Percentiles rank a stretch among this genome's conserved stretches.
Conservation (phyloP, 2,113 vertebrate genomes). For the Pachyramphus minor region DNA sequence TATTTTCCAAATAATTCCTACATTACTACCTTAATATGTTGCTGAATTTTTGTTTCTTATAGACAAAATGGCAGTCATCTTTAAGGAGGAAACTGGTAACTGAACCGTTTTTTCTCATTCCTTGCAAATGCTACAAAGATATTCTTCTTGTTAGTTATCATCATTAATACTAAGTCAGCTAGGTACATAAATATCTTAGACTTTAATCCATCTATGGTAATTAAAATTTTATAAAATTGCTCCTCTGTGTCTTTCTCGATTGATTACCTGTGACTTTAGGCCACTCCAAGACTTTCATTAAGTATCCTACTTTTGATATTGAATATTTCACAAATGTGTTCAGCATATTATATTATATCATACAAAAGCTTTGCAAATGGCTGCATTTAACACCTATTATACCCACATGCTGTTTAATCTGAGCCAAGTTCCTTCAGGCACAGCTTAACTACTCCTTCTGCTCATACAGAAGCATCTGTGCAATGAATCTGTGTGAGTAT, state of each 20-base stretch:
- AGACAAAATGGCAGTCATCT: background rate
- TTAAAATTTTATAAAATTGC: constrained; percentile 27
- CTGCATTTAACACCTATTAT: background rate
- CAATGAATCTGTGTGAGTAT: background rate
- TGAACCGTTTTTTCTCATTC: background rate
- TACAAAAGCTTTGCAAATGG: background rate
- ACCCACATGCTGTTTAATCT: background rate
- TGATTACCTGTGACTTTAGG: background rate
- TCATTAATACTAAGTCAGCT: background rate
- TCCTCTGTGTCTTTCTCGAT: background rate
- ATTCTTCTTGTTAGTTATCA: background rate
- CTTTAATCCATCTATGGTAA: background rate
- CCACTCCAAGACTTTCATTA: background rate
- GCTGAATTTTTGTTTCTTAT: background rate
- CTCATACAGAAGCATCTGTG: background rate
- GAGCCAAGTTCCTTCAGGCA: background rate
- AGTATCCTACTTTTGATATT: background rate
- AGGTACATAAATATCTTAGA: background rate
- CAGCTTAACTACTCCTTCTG: background rate
- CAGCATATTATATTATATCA: background rate
- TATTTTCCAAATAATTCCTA: background rate
- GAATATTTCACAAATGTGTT: background rate
- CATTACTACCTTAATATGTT: background rate
- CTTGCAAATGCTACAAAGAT: background rate
- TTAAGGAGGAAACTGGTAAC: background rate